phyloP scores from a whole-genome alignment of 2,113 vertebrate genomes.

The Crotalus horridus region DNA sequence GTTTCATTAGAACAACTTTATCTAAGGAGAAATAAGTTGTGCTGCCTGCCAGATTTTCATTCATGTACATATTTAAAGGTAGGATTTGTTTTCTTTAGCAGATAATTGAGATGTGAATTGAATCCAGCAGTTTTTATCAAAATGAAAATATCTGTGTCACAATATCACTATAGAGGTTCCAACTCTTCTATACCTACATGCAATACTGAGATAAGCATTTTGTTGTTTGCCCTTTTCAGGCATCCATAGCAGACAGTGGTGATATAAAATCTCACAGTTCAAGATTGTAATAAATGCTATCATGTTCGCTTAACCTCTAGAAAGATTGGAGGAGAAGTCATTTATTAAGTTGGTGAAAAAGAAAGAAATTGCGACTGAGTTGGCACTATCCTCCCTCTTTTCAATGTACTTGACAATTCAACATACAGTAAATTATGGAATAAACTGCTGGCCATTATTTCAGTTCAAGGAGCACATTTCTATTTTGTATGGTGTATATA shows the following conservation, averaged over 20 bases:
- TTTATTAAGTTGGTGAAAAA: too few species aligned
- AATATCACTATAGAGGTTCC: background rate
- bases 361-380: too few species aligned
- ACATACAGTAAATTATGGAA: too few species aligned
- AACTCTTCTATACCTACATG: background rate
- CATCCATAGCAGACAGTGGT: background rate
- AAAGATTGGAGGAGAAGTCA: too few species aligned
- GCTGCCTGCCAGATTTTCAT: conserved; percentile 76
- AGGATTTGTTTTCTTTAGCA: conserved; percentile 24
- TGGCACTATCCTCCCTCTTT: too few species aligned
- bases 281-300: too few species aligned
- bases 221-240: background rate
- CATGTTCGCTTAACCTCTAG: too few species aligned
- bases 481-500: too few species aligned
- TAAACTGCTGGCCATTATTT: too few species aligned
- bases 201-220: background rate
- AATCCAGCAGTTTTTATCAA: background rate
- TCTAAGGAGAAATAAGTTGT: conserved; percentile 87
- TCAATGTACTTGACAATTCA: too few species aligned
- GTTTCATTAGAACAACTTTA: conserved; percentile 87
- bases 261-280: too few species aligned
- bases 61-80: conserved; percentile 83
- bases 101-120: background rate
- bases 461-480: too few species aligned
- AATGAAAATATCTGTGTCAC: background rate